Evolutionary conservation across 2,888 invertebrate species (phyloP).

Genomic region (Scotopteryx bipunctaria): DNA sequence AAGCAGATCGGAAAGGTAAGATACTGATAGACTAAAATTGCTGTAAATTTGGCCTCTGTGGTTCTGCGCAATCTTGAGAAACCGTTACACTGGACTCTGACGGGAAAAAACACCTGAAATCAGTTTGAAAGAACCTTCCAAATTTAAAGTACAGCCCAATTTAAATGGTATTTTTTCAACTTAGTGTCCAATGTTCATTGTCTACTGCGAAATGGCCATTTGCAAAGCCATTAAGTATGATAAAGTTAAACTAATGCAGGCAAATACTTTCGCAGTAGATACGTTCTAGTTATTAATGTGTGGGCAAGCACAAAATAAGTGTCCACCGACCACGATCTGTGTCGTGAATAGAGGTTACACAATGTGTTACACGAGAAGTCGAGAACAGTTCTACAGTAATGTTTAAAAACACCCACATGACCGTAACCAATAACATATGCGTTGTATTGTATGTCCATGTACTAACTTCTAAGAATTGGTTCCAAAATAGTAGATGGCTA

Average conservation of each 20-base stretch:
- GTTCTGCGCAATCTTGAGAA: background rate
- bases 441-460: background rate
- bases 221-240: background rate
- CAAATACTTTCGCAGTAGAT: conserved; percentile 15
- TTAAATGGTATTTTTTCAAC: too few species aligned
- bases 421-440: conserved; percentile 19
- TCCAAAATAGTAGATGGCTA: too few species aligned
- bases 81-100: background rate
- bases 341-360: conserved; percentile 21
- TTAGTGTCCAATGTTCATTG: conserved; percentile 4
- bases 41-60: background rate
- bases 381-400: conserved; percentile 25
- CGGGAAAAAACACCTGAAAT: too few species aligned
- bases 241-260: background rate
- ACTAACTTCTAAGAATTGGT: conserved; percentile 5
- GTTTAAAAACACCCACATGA: conserved; percentile 81
- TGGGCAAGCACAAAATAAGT: conserved; percentile 20
- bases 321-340: conserved; percentile 20
- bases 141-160: too few species aligned
- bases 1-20: background rate
- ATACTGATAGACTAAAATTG: background rate
- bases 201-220: conserved; percentile 12
- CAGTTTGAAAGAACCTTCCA: too few species aligned
- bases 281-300: conserved; percentile 8
- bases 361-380: conserved; percentile 47